Percentiles rank a stretch among this genome's conserved stretches.
These are phyloP conservation scores for Zosterops pallidus DNA, from an alignment of 2,113 vertebrate species.

Conservation along the genomic window DNA sequence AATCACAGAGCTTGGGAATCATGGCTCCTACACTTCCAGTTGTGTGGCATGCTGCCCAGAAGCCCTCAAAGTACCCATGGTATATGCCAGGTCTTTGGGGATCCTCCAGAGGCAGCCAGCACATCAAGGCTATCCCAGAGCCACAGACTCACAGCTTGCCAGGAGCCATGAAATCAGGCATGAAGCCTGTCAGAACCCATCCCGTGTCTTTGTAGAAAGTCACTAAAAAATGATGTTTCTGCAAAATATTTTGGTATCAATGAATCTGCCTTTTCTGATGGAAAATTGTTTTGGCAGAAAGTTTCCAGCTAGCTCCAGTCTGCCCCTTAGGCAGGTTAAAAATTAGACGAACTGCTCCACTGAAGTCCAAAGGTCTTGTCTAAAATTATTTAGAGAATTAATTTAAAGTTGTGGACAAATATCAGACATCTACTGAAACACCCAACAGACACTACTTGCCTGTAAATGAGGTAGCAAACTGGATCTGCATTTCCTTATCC, in stretches of 20 bases:
- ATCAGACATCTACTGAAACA: not conserved
- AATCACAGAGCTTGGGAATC: not conserved
- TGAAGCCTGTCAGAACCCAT: slow-evolving; percentile 46
- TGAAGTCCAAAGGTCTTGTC: not conserved
- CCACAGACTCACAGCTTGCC: not conserved
- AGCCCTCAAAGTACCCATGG: not conserved
- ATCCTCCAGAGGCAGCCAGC: not conserved
- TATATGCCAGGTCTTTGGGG: not conserved
- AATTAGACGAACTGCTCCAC: not conserved
- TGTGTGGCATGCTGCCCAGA: not conserved
- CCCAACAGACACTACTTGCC: not conserved
- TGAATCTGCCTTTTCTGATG: slow-evolving; percentile 9
- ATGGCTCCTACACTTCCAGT: not conserved
- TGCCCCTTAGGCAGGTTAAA: slow-evolving; percentile 13
- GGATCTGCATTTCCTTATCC: not conserved
- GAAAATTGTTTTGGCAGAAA: slow-evolving; percentile 46
- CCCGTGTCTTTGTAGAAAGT: not conserved
- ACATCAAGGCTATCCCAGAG: not conserved
- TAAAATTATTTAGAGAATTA: not conserved
- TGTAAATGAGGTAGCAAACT: not conserved
- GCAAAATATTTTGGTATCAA: slow-evolving; percentile 32
- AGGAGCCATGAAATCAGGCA: slow-evolving; percentile 23
- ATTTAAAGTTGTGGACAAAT: not conserved
- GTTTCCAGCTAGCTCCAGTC: not conserved
- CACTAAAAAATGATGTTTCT: not conserved